Base-by-base conservation (phyloP, 2,113 vertebrate genomes). In the Myanophis thanlyinensis region DNA sequence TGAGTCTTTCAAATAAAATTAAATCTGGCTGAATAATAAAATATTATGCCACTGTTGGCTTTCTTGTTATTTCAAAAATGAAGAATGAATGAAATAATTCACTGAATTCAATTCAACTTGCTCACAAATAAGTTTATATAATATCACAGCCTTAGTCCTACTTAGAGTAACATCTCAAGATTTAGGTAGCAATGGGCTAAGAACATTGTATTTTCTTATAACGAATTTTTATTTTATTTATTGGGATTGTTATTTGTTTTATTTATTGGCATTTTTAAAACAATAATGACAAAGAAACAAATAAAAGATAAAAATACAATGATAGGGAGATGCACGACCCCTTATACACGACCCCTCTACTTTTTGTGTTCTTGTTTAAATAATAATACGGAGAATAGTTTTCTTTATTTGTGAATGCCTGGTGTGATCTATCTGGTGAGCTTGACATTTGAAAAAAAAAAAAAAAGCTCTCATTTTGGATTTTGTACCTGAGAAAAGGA, bases 1-100 rank as follows among this genome's bases (percentile, higher is more conserved):
- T 35, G 1, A 62, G 27, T 89, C 67, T 89, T 25, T 89, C 95
- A 92, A 95, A 27, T 49, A 35, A 47, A 53, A 54, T 88, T 30
- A 93, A 93, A 52, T 46, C 7, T 1, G 7, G 54, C 30, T 23
- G 22, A 46, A 1, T 59, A 25, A 90, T 90, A 85, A 35, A 54
- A 5, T 3, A 90, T 92, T 92, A 59, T 62, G 35, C 1, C 73
- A 44, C 18, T 44, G 20, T 44, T 44, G 73, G 35, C 73, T 80
- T 40, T 35, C 67, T 44, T 80, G 35, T 80, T 35, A 35, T 40
- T 80, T 80, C 18, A 44, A 85, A 85, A 89, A 92, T 59, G 44
- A 4, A 4, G 4, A 85, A 84, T 44, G 11, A 40, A 11, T 54
- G 27, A 51, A 56, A 46, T 13, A 51, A 1, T 11, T 62, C 15